These are phyloP conservation scores for Machaerirhynchus nigripectus DNA, from an alignment of 2,113 vertebrate genomes.

Conservation along the genomic window DNA sequence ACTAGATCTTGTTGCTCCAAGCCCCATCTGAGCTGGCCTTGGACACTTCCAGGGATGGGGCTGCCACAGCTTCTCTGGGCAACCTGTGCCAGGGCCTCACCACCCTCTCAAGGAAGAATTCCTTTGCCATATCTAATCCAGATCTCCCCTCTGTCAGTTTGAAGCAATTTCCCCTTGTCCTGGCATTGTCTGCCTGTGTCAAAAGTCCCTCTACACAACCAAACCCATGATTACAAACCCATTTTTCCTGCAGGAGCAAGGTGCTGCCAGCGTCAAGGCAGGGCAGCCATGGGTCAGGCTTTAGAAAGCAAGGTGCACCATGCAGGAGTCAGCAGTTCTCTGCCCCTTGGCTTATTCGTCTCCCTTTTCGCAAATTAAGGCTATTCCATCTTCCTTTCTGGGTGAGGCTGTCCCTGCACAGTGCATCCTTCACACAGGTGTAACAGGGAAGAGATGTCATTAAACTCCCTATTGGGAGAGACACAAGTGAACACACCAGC, in stretches of 20 bases:
- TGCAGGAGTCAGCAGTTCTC: neutral
- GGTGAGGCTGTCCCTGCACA: neutral
- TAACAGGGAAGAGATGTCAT: neutral
- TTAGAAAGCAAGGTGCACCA: neutral
- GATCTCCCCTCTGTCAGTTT: neutral
- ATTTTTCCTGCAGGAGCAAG: neutral
- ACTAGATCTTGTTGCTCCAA: neutral
- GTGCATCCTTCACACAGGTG: neutral
- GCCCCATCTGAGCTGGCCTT: neutral
- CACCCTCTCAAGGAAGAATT: neutral
- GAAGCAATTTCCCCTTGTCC: neutral
- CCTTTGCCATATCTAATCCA: rapidly evolving
- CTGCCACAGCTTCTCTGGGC: neutral
- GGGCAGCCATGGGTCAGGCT: neutral
- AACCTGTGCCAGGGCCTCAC: neutral
- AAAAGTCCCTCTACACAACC: neutral
- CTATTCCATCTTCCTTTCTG: neutral
- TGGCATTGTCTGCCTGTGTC: neutral
- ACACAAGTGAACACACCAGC: neutral
- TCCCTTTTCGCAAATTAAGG: neutral
- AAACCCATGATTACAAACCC: neutral
- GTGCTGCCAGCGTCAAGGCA: neutral
- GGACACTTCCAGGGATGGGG: neutral
- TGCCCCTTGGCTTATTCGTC: neutral
- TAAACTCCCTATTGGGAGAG: neutral